Percentiles rank a stretch among this genome's conserved stretches.
Conservation (phyloP, 2,113 vertebrate species). For the Macroglossus sobrinus region DNA sequence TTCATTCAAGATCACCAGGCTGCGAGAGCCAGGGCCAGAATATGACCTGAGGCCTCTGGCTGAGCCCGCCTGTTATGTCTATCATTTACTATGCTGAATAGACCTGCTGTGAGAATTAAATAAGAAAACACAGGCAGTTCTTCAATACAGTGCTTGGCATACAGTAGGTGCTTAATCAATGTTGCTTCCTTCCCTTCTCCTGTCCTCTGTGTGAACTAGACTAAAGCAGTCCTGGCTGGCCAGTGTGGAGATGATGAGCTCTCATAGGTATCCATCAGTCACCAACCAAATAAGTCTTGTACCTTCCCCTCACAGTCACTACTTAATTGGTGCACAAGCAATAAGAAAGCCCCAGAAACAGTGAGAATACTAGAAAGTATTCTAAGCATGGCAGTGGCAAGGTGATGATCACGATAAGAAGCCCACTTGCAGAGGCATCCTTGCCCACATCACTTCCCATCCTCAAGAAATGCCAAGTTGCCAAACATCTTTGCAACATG, state of each 20-base stretch:
- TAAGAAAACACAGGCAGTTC: not conserved
- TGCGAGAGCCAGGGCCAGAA: not conserved
- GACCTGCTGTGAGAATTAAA: not conserved
- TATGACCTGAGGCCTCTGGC: not conserved
- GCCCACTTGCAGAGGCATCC: not conserved
- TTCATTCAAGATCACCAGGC: not conserved
- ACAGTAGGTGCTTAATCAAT: not conserved
- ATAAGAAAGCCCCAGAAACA: not conserved
- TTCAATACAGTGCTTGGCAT: not conserved
- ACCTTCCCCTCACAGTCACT: not conserved
- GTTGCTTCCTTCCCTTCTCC: not conserved
- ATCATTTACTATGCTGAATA: not conserved
- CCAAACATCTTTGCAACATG: not conserved
- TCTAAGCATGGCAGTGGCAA: not conserved
- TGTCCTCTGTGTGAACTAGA: not conserved
- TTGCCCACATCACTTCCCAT: not conserved
- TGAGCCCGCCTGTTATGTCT: not conserved
- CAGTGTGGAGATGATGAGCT: not conserved
- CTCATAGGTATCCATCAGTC: not conserved
- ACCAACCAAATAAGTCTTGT: too few relatives aligned
- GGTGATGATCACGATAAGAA: not conserved
- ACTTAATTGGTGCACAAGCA: not conserved
- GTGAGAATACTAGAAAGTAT: not conserved
- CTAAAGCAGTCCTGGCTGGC: not conserved
- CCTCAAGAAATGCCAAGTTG: not conserved